Evolutionary conservation across 1,140 invertebrate species (phyloP), one percentile per base, ranked within the genome.

Genomic region (Meloidogyne chitwoodi): DNA sequence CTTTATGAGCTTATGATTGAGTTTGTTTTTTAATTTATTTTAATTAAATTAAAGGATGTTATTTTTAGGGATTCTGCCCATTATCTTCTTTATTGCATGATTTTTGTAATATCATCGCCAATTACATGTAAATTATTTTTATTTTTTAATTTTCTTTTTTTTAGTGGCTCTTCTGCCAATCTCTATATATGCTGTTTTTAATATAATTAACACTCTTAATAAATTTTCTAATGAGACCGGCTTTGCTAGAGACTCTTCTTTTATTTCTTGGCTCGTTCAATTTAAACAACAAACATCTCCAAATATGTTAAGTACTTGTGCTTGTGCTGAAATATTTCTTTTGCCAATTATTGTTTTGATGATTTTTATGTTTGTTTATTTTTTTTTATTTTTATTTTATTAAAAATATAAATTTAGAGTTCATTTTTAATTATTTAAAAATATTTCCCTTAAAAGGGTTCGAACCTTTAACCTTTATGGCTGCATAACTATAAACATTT

Each of bases 61-160:
- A 89, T 96, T 77, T 83, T 91, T 63, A 95, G 98, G 88, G 95
- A 98, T 89, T 96, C 94, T 76, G 94, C 93, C 80, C 96, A 99
- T 88, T 98, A 99, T 87, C 89, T 98, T 70, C 91, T 97, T 87
- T 99, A 93, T 88, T 93, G 93, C 14, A 88, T 96, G 66, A 94
- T 97, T 82, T 98, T 98, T 87, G 90, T 96, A 78, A 94, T 93
- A 88, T 92, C 92, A 44, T 90, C 92, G 70, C 94, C 95, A 31
- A 91, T 95, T 67, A 91, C 94, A 80, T 90, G 75, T 78, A 82
- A 34, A n/a, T 27, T 70, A 69, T 78, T 38, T 6, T 27, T 31
- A 12, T n/a, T 19, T 34, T 77, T 70, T 67, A 16, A 76, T 76
- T 75, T 29, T 66, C 65, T 67, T 56, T 1, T 3, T 67, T 79